Evolutionary conservation across 2,797 vertebrate species (phyloP).

Genomic region (Rhabdomys pumilio): DNA sequence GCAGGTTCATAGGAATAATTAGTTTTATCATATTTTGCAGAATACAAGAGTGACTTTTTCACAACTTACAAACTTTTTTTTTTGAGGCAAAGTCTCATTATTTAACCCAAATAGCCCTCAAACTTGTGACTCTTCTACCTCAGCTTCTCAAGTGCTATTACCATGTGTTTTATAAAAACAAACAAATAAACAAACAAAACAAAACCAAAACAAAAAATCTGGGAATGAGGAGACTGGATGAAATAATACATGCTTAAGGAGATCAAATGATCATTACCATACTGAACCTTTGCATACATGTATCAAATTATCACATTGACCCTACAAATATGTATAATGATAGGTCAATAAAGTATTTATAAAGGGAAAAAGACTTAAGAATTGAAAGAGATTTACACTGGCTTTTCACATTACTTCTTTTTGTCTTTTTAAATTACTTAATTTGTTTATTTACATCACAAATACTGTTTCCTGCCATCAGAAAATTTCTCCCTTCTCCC

Average conservation of each 20-base stretch:
- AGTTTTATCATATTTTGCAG: background rate
- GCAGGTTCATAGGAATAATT: background rate
- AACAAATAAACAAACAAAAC: background rate
- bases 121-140: background rate
- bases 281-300: background rate
- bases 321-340: background rate
- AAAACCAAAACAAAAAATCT: background rate
- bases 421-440: background rate
- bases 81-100: background rate
- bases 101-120: background rate
- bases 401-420: constrained; percentile 67
- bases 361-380: background rate
- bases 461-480: background rate
- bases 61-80: background rate
- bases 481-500: background rate
- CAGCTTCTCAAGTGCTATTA: background rate
- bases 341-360: background rate
- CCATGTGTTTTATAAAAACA: background rate
- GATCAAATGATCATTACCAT: background rate
- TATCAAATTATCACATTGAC: background rate
- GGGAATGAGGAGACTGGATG: background rate
- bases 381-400: constrained; percentile 79
- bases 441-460: background rate
- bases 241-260: background rate
- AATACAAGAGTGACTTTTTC: background rate